Evolutionary conservation across 2,113 vertebrate species (phyloP), one percentile per base, ranked within the genome.

Genomic region (Sander lucioperca): DNA sequence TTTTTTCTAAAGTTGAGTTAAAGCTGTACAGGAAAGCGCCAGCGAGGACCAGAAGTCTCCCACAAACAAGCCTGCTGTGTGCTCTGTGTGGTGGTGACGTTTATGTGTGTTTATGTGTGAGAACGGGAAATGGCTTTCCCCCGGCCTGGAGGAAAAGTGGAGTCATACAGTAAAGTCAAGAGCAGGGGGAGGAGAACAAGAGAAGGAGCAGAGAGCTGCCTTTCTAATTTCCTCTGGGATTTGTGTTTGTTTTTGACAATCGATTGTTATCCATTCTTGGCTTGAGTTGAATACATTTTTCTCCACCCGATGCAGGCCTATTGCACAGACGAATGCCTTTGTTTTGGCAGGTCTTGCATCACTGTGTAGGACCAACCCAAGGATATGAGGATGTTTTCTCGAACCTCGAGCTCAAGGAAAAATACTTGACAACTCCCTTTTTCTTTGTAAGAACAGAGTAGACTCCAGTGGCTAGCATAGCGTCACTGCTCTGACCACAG

Each of bases 401-500:
- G 21, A 83, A 83, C 66, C 67, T 56, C 7, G 13, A 79, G 61
- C 64, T 66, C 39, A 67, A 66, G 66, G 65, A 80, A 89, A 85
- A 83, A 59, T 39, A 61, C 66, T 69, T 59, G 56, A 85, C 80
- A 73, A 70, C 77, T 79, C 73, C 82, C 67, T 59, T 80, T 61
- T 57, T 86, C 77, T 79, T 73, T 79, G 59, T 88, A 89, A 92
- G 88, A 87, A 82, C 64, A 79, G 85, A 79, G 75, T 83, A 73
- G 68, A 61, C 73, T 86, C 39, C 36, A 45, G 88, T 66, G 82
- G 89, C 88, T 82, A 70, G 73, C 74, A 73, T 74, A 61, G 77
- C 82, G 85, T 92, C 91, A 90, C 66, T 78, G 76, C 83, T 84
- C 69, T 62, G 80, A 89, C 91, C 91, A 84, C 88, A 90, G 79